Conservation (phyloP, 2,113 vertebrate species). For the Xenotilapia leptura region DNA sequence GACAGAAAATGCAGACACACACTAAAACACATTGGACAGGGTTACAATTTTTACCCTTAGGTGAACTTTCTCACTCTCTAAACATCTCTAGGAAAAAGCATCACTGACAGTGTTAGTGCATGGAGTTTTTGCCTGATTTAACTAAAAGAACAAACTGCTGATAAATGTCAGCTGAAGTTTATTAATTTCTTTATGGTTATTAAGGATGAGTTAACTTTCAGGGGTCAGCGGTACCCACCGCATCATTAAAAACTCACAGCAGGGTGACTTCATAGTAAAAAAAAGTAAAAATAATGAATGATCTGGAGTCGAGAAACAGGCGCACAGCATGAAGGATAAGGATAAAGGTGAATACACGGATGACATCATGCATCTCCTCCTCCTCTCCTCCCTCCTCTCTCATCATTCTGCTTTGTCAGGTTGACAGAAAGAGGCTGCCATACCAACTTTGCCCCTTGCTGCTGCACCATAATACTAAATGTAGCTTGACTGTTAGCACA, state of each 20-base stretch:
- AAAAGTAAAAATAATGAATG: neutral
- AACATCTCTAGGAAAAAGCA: neutral
- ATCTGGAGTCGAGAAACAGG: neutral
- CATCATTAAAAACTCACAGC: neutral
- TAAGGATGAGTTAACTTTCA: neutral
- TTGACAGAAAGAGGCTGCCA: neutral
- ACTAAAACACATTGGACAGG: neutral
- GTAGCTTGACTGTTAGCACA: neutral
- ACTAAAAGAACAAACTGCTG: neutral
- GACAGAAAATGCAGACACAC: neutral
- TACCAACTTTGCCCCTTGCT: neutral
- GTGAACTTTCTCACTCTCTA: neutral
- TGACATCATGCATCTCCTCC: neutral
- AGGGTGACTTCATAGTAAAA: neutral
- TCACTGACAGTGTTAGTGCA: neutral
- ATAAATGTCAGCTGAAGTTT: neutral
- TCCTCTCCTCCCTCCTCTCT: neutral
- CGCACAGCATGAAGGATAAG: neutral
- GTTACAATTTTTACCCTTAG: neutral
- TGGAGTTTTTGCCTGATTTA: neutral
- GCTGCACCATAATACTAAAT: neutral
- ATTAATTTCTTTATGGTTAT: rapidly evolving
- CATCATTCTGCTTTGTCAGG: neutral
- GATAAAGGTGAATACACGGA: neutral
- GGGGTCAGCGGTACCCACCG: neutral